These are phyloP conservation scores for Miichthys miiuy DNA, from an alignment of 2,797 vertebrate genomes.

Conservation along the genomic window DNA sequence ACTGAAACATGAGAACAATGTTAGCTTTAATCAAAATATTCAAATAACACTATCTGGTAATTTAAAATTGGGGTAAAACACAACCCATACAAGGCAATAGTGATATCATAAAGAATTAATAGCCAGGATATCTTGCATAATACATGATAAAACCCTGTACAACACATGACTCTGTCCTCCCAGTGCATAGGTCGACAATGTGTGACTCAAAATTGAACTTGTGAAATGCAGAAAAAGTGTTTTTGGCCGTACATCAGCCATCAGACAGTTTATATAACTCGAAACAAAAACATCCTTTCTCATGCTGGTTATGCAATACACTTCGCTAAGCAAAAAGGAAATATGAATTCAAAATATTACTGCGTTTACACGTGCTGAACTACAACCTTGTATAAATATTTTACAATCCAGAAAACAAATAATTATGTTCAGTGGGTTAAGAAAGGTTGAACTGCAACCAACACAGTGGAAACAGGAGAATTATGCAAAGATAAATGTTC, in stretches of 20 bases:
- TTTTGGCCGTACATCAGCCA: conserved; percentile 23
- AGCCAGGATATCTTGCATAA: background rate
- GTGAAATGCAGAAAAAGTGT: background rate
- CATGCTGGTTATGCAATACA: conserved; percentile 50
- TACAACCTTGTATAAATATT: conserved; percentile 34
- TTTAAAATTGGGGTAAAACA: background rate
- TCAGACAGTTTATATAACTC: conserved; percentile 51
- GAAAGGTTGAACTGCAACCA: background rate
- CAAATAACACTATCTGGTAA: background rate
- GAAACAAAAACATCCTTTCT: conserved; percentile 65
- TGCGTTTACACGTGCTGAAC: conserved; percentile 29
- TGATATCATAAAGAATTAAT: background rate
- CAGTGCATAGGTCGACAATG: background rate
- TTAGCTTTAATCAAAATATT: background rate
- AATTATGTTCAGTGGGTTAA: background rate
- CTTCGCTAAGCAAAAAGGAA: conserved; percentile 54
- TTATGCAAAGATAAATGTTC: background rate
- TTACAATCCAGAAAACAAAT: conserved; percentile 17
- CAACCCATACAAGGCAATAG: background rate
- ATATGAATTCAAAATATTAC: conserved; percentile 58
- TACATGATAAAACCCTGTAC: background rate
- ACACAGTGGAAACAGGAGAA: background rate
- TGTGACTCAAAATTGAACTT: background rate
- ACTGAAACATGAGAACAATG: conserved; percentile 64
- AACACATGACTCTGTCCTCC: background rate